Evolutionary conservation across 2,888 invertebrate species (phyloP), one percentile per base, ranked within the genome.

Genomic region (Pachydiplax longipennis): DNA sequence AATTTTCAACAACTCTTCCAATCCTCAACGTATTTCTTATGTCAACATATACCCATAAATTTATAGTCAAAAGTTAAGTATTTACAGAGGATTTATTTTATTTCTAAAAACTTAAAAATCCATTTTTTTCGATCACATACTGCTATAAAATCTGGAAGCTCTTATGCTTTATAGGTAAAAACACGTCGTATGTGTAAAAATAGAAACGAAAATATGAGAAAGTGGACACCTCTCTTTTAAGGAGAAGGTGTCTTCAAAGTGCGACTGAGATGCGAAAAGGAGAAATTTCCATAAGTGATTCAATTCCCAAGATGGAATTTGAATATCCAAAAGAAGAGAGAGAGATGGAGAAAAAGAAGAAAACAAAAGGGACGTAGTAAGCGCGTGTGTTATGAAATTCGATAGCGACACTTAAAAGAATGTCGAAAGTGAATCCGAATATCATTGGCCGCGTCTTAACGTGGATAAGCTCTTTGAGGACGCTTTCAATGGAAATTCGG

Each of bases 301-400:
- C 73, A 31, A 31, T 87, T 87, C 61, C 87, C 37, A 18, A n/a
- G 87, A 35, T 35, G 87, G 61, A 87, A 87, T 87, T 83, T 83
- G 83, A 83, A 83, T 83, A 83, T 22, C 10, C 35, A 31, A 80
- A 35, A 22, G 35, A 8, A 6, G 83, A 25, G 58, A 22, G 58
- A 53, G 53, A 6, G 2, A n/a, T n/a, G n/a, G 35, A n/a, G 10
- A 18, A 22, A 22, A 40, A 81, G 31, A 31, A 35, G 87, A 40
- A 37, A n/a, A 37, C 37, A 61, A 37, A 37, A 61, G 2, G 61
- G 31, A 53, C 12, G 6, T 25, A 44, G 35, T 48, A 35, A 15
- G 87, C 12, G 37, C 35, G 87, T 35, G 87, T 87, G 61, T 65
- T 61, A 31, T 31, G 37, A n/a, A 37, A 87, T 61, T 87, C 87